Conservation (phyloP, 1,140 invertebrate genomes). For the Hypsibius dujardini region DNA sequence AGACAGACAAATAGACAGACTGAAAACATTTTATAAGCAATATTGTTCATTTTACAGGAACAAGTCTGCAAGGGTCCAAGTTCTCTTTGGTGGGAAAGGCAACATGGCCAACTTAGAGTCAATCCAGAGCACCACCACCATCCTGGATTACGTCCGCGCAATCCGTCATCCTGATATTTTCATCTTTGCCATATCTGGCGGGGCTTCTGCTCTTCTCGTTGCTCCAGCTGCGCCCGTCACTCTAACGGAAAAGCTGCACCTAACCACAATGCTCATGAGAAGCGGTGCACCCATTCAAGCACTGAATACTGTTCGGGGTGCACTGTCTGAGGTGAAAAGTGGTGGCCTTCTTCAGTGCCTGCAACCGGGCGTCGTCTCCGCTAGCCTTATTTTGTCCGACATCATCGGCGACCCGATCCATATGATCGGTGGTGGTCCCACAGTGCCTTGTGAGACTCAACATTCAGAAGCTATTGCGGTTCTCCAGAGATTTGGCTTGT, state of each 20-base stretch:
- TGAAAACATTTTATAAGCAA: slow-evolving; percentile 1
- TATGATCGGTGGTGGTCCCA: slow-evolving; percentile 85
- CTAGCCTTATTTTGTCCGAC: slow-evolving; percentile 66
- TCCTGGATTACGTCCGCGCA: slow-evolving; percentile 45
- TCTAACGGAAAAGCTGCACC: slow-evolving; percentile 50
- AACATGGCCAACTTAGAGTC: slow-evolving; percentile 60
- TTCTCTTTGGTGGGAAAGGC: slow-evolving; percentile 46
- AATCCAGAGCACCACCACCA: slow-evolving; percentile 45
- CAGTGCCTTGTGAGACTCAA: slow-evolving; percentile 42
- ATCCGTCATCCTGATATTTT: slow-evolving; percentile 51
- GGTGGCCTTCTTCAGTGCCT: slow-evolving; percentile 49
- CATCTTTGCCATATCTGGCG: slow-evolving; percentile 55
- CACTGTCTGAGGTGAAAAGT: slow-evolving; percentile 71
- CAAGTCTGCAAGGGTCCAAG: slow-evolving; percentile 28
- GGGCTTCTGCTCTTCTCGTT: slow-evolving; percentile 74
- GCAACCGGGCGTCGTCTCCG: slow-evolving; percentile 41
- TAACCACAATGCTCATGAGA: slow-evolving; percentile 52
- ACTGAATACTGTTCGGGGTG: slow-evolving; percentile 68
- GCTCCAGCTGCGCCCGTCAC: slow-evolving; percentile 53
- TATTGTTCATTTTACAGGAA: slow-evolving; percentile 21
- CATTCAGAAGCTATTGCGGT: slow-evolving; percentile 39
- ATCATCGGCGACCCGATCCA: slow-evolving; percentile 73
- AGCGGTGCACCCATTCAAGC: slow-evolving; percentile 70
- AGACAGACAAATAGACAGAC: too few relatives aligned
- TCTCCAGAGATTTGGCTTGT: slow-evolving; percentile 46